A percentile compares a stretch with the other conserved stretches of the same genome.
These are phyloP conservation scores for Stomatorhinus walkeri DNA, from an alignment of 2,797 vertebrate species.

Conservation along the genomic window DNA sequence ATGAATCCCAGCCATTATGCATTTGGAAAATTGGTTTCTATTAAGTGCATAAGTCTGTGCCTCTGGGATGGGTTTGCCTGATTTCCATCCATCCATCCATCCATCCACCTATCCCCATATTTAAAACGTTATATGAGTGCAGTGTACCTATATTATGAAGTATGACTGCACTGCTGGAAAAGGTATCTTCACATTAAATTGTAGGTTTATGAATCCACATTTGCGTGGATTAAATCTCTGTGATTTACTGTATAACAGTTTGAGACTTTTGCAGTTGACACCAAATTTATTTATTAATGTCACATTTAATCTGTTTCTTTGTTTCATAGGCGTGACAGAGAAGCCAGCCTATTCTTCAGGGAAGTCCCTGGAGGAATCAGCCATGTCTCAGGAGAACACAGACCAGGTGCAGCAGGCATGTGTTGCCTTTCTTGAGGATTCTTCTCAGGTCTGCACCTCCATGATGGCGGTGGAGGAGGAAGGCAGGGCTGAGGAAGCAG, in stretches of 20 bases:
- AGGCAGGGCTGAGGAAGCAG: slow-evolving; percentile 30
- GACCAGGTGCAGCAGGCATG: slow-evolving; percentile 50
- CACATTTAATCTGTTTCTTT: not conserved
- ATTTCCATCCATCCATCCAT: not conserved
- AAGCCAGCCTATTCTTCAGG: slow-evolving; percentile 52
- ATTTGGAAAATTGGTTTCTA: not conserved
- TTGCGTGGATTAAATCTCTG: not conserved
- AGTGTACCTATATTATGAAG: not conserved
- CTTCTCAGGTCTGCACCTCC: slow-evolving; percentile 36
- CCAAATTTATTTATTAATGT: not conserved
- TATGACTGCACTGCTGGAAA: not conserved
- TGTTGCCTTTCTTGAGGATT: slow-evolving; percentile 45
- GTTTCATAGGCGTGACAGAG: slow-evolving; percentile 29
- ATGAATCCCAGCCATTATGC: not conserved
- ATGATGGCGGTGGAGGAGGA: slow-evolving; percentile 37
- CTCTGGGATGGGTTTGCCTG: not conserved
- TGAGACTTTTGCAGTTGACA: not conserved
- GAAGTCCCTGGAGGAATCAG: slow-evolving; percentile 50
- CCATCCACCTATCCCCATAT: too few species aligned
- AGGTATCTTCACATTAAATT: not conserved
- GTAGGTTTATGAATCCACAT: not conserved
- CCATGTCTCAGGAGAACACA: slow-evolving; percentile 53
- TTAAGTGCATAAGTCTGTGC: not conserved
- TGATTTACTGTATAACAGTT: not conserved
- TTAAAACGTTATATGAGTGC: not conserved